phyloP scores from a whole-genome alignment of 2,888 invertebrate species.

The Lycocerus yunnanus region DNA sequence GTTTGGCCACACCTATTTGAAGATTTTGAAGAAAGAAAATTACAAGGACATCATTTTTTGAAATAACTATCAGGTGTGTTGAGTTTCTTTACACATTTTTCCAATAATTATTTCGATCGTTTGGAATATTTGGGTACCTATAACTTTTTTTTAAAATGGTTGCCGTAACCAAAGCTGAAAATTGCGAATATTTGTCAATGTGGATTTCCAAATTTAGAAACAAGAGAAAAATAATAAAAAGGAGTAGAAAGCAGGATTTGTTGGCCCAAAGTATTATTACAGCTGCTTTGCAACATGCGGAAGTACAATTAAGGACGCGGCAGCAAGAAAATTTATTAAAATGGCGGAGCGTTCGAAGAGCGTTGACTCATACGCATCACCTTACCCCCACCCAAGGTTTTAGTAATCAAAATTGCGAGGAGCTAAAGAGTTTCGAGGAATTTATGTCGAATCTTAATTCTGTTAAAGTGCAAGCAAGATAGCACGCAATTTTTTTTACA shows the following conservation, averaged over 20 bases:
- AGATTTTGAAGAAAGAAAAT: neutral
- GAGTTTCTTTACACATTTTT: neutral
- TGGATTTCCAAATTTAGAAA: constrained; percentile 69
- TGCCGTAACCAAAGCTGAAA: constrained; percentile 55
- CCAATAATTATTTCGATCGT: neutral
- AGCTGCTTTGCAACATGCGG: constrained; percentile 63
- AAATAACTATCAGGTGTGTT: constrained; percentile 1
- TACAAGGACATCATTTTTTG: neutral
- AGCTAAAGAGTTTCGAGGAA: constrained; percentile 66
- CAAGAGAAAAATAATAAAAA: constrained; percentile 64
- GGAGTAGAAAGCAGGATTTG: constrained; percentile 64
- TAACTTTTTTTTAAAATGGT: neutral
- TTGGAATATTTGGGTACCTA: neutral
- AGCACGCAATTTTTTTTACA: constrained; percentile 45
- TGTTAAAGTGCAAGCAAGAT: constrained; percentile 58
- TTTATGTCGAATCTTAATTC: constrained; percentile 69
- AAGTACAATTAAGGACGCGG: constrained; percentile 64
- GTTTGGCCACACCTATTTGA: neutral
- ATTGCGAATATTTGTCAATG: constrained; percentile 54
- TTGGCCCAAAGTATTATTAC: constrained; percentile 69
- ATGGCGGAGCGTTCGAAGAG: constrained; percentile 57
- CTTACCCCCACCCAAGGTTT: constrained; percentile 15
- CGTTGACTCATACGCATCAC: constrained; percentile 19
- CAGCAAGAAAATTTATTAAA: constrained; percentile 66
- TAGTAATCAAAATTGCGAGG: constrained; percentile 53